phyloP scores from a whole-genome alignment of 2,797 vertebrate genomes.

The Xerus rutilus region DNA sequence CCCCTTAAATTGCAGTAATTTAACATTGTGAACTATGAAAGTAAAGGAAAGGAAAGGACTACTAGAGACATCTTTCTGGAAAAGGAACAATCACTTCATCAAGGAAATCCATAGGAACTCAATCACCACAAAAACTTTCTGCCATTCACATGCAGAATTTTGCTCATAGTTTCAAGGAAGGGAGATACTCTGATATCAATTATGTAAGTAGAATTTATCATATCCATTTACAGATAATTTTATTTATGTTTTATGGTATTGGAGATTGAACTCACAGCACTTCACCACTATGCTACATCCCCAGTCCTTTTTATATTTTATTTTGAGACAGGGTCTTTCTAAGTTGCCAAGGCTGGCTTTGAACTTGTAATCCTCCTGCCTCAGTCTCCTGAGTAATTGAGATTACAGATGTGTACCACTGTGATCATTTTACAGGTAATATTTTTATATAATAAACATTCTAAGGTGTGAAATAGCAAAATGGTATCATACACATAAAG shows the following conservation, averaged over 20 bases:
- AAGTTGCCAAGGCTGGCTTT: too few species aligned
- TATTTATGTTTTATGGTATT: too few species aligned
- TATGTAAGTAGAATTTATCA: neutral
- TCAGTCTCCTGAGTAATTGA: too few species aligned
- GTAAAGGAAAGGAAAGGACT: neutral
- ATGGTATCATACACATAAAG: neutral
- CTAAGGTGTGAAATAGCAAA: neutral
- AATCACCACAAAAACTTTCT: neutral
- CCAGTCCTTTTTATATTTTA: too few species aligned
- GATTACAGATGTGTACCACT: neutral
- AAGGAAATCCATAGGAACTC: neutral
- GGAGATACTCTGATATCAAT: neutral
- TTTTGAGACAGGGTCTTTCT: too few species aligned
- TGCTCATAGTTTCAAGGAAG: neutral
- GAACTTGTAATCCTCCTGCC: too few species aligned
- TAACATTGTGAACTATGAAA: neutral
- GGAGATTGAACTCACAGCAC: too few species aligned
- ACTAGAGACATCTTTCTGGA: neutral
- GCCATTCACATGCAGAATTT: too few species aligned
- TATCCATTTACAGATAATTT: neutral
- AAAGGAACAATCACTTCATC: neutral
- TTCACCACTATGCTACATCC: too few species aligned
- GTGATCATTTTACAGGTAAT: neutral
- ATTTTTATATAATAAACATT: neutral
- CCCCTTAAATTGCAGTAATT: neutral